Conservation (phyloP, 2,888 invertebrate genomes). For the Drosophila paucipuncta region DNA sequence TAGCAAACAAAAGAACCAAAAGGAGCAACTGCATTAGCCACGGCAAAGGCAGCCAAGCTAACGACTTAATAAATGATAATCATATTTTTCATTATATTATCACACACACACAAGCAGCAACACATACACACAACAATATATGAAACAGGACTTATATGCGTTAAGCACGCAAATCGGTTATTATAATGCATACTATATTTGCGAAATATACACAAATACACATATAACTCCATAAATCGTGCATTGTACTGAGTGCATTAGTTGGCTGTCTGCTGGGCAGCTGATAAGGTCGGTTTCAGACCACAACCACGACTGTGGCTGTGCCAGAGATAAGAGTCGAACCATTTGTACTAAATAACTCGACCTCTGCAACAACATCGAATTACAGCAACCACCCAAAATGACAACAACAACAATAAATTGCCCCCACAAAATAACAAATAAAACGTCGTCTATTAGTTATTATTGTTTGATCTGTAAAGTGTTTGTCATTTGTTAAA, state of each 20-base stretch:
- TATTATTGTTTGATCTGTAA: slow-evolving; percentile 79
- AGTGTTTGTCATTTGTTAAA: slow-evolving; percentile 80
- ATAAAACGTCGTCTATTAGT: slow-evolving; percentile 75
- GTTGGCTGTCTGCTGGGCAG: slow-evolving; percentile 36
- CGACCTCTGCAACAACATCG: slow-evolving; percentile 14
- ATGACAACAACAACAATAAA: slow-evolving; percentile 47
- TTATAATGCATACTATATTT: slow-evolving; percentile 64
- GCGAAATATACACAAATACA: not conserved
- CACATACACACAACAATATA: slow-evolving; percentile 29
- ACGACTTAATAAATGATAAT: slow-evolving; percentile 69
- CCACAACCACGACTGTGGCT: slow-evolving; percentile 23
- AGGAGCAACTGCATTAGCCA: slow-evolving; percentile 36
- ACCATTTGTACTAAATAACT: slow-evolving; percentile 74
- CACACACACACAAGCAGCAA: slow-evolving; percentile 20
- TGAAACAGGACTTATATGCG: slow-evolving; percentile 57
- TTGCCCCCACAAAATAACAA: slow-evolving; percentile 48
- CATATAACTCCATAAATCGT: slow-evolving; percentile 29
- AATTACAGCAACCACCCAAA: slow-evolving; percentile 20
- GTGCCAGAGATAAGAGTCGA: slow-evolving; percentile 60
- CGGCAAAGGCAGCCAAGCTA: slow-evolving; percentile 37
- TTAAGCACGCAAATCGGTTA: slow-evolving; percentile 78
- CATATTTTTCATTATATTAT: slow-evolving; percentile 59
- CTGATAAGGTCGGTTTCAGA: slow-evolving; percentile 49
- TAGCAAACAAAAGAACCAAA: slow-evolving; percentile 15
- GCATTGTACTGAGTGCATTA: slow-evolving; percentile 50